Percentiles rank a stretch among this genome's conserved stretches.
phyloP scores from a whole-genome alignment of 2,888 invertebrate genomes.

The Andrena hattorfiana region DNA sequence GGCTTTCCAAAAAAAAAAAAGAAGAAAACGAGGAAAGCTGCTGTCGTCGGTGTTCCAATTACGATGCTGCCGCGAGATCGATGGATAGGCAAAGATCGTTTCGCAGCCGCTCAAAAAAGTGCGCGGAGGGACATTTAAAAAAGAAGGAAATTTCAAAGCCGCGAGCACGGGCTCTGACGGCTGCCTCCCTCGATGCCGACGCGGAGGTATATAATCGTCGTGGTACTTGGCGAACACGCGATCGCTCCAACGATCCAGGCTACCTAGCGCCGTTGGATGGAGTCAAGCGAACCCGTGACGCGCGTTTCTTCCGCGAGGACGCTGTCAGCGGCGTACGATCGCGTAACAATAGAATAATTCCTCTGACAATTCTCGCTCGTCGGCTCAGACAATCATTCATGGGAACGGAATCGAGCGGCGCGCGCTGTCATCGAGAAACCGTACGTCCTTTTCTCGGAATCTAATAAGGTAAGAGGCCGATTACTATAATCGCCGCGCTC shows the following conservation, averaged over 20 bases:
- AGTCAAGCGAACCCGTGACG: background rate
- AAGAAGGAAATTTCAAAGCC: background rate
- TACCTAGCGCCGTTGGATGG: background rate
- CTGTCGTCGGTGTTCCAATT: slow-evolving; percentile 38
- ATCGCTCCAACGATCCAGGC: slow-evolving; percentile 2
- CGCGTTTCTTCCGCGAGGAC: slow-evolving; percentile 25
- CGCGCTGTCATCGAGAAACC: slow-evolving; percentile 56
- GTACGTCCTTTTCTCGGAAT: slow-evolving; percentile 60
- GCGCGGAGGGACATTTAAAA: background rate
- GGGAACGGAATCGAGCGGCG: slow-evolving; percentile 37
- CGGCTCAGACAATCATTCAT: slow-evolving; percentile 36
- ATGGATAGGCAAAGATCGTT: slow-evolving; percentile 32
- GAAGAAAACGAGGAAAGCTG: background rate
- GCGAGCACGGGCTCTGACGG: background rate
- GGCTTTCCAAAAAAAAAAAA: background rate
- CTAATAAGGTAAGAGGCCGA: slow-evolving; percentile 61
- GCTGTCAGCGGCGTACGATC: slow-evolving; percentile 23
- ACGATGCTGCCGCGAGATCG: slow-evolving; percentile 32
- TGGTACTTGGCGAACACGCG: background rate
- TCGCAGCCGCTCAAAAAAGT: background rate
- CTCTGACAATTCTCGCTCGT: slow-evolving; percentile 46
- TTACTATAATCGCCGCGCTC: slow-evolving; percentile 58
- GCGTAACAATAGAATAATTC: slow-evolving; percentile 37
- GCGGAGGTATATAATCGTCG: slow-evolving; percentile 3
- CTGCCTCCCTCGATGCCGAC: background rate